Evolutionary conservation across 2,797 vertebrate genomes (phyloP).

Genomic region (Benthosema pterotum): DNA sequence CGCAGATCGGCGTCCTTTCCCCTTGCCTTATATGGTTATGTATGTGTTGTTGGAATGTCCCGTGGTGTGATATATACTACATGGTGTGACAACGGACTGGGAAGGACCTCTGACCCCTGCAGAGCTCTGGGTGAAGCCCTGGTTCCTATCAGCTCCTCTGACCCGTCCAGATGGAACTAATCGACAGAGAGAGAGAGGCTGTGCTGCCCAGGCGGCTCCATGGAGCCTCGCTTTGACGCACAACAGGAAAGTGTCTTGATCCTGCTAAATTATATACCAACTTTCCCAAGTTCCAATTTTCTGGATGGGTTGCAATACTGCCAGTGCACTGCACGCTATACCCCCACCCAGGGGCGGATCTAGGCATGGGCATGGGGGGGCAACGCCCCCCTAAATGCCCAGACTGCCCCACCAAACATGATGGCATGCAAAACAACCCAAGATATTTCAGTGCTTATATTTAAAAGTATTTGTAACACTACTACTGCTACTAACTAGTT

Average conservation of each 20-base stretch:
- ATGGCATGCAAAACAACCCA: too few relatives aligned
- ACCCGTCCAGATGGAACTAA: slow-evolving; percentile 7
- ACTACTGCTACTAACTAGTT: too few relatives aligned
- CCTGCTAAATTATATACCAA: slow-evolving; percentile 3
- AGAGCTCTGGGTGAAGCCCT: slow-evolving; percentile 22
- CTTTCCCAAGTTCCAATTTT: neutral
- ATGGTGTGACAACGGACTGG: neutral
- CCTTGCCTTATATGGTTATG: slow-evolving; percentile 16
- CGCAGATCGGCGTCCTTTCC: slow-evolving; percentile 18
- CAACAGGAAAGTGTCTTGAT: slow-evolving; percentile 6
- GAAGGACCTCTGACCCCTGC: slow-evolving; percentile 37
- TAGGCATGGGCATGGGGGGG: too few relatives aligned
- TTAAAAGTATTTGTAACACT: too few relatives aligned
- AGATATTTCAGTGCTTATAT: too few relatives aligned
- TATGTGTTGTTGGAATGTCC: slow-evolving; percentile 32
- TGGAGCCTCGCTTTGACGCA: neutral
- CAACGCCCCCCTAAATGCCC: too few relatives aligned
- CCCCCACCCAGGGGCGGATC: too few relatives aligned
- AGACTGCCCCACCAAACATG: too few relatives aligned
- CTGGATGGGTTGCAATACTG: neutral
- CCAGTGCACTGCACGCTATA: neutral
- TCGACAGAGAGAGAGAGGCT: neutral
- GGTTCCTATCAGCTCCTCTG: slow-evolving; percentile 24
- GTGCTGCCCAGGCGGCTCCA: neutral
- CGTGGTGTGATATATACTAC: slow-evolving; percentile 11